Percentiles rank a stretch among this genome's conserved stretches.
phyloP scores from a whole-genome alignment of 2,797 vertebrate species.

The Numenius phaeopus region DNA sequence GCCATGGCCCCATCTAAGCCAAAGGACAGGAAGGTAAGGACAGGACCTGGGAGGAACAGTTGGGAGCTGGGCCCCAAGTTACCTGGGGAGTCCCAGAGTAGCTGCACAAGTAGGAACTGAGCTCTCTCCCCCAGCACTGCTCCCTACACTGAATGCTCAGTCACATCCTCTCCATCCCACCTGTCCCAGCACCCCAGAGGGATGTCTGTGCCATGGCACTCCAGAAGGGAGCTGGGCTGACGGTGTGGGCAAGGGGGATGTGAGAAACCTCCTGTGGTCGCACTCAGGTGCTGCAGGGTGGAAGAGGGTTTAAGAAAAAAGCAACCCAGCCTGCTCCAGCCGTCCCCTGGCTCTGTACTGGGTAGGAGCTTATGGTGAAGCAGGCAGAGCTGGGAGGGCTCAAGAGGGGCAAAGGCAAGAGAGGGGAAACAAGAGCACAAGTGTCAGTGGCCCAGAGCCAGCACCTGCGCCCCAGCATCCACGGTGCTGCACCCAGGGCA shows the following conservation, averaged over 20 bases:
- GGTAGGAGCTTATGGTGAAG: background rate
- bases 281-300: background rate
- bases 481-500: background rate
- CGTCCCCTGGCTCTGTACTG: rapidly evolving
- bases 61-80: background rate
- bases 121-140: background rate
- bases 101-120: background rate
- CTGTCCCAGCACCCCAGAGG: background rate
- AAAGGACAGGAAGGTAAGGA: background rate
- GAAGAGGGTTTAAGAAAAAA: background rate
- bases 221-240: background rate
- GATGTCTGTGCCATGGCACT: background rate
- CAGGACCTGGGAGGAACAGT: background rate
- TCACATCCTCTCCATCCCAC: background rate
- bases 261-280: background rate
- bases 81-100: background rate
- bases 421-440: background rate
- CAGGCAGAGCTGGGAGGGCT: background rate
- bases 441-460: background rate
- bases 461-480: background rate
- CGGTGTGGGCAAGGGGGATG: rapidly evolving
- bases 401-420: background rate
- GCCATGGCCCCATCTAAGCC: background rate
- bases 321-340: too few species aligned
- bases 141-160: background rate